Base-by-base conservation (phyloP, 2,888 invertebrate genomes). In the Sarcophaga caerulescens region DNA sequence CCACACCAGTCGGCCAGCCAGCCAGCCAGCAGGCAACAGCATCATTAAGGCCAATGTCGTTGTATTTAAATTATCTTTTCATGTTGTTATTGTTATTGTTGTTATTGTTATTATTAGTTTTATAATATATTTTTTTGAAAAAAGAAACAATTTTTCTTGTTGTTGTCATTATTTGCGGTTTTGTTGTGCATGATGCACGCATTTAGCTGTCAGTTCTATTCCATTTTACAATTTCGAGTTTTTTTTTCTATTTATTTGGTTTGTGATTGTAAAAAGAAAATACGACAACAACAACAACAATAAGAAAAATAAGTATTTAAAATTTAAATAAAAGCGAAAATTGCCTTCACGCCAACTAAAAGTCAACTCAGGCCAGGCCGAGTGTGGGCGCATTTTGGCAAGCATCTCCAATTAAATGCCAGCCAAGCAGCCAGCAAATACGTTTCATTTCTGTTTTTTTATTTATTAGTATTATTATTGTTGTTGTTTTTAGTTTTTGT, bases 1-100 rank as follows among this genome's bases (percentile, higher is more conserved):
- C 60, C 80, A 77, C 85, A 74, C 66, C 74, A 81, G 76, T 14
- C 52, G 17, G 52, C 3, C 17, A 52, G 14, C 52, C n/a, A n/a
- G 44, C 45, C 65, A 74, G 47, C 78, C 65, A 82, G 74, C 80
- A 86, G 83, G 81, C 81, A 81, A 63, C 84, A 78, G 78, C 86
- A 86, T 86, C 86, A 86, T 86, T 86, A 86, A 86, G 86, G 86
- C 86, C 86, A 86, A 86, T 86, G 86, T 84, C 86, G 84, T 81
- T 86, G 86, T 81, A 86, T 86, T 81, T 84, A 86, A 86, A 86
- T 86, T 65, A 80, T 79, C 84, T 80, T 84, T 84, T 86, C 66
- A 81, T 85, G 81, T 75, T 65, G 35, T 66, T 65, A 14, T 68
- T 65, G 35, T 68, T 71, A 35, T 52, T 75, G 69, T 73, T 75